Evolutionary conservation across 2,888 invertebrate species (phyloP).

Genomic region (Chymomyza fuscimana): DNA sequence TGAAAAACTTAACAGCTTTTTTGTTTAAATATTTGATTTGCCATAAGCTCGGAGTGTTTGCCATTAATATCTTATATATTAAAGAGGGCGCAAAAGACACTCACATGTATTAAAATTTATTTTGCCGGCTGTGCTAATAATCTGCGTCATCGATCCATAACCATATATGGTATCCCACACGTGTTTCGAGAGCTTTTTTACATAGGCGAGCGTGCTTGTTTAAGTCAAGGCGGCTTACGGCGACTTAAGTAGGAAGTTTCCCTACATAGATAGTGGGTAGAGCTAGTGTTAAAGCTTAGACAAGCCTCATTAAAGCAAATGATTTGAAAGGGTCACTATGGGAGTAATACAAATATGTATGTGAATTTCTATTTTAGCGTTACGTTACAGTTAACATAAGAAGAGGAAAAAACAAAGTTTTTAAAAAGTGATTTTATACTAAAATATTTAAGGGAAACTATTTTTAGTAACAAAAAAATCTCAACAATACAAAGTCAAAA

Average conservation of each 20-base stretch:
- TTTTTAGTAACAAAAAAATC: too few relatives aligned
- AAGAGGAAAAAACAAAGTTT: too few relatives aligned
- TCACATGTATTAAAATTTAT: conserved; percentile 38
- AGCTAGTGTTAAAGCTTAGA: not conserved
- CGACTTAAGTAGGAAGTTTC: conserved; percentile 16
- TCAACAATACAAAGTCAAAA: too few relatives aligned
- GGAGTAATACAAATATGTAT: not conserved
- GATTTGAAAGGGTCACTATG: not conserved
- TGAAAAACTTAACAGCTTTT: conserved; percentile 13
- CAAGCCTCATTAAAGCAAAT: not conserved
- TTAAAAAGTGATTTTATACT: too few relatives aligned
- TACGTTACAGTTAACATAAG: too few relatives aligned
- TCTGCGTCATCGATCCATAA: not conserved
- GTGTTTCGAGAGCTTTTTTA: not conserved
- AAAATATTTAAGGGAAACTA: too few relatives aligned
- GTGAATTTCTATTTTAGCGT: too few relatives aligned
- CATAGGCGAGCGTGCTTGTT: not conserved
- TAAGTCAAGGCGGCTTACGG: conserved; percentile 7
- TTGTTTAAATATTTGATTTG: conserved; percentile 56
- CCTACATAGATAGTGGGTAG: not conserved
- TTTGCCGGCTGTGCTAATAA: not conserved
- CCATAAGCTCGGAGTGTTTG: conserved; percentile 36
- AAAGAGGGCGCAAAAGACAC: not conserved
- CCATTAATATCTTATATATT: conserved; percentile 9
- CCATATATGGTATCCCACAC: not conserved